phyloP scores from a whole-genome alignment of 1,140 invertebrate species.

The Meloidogyne exigua region DNA sequence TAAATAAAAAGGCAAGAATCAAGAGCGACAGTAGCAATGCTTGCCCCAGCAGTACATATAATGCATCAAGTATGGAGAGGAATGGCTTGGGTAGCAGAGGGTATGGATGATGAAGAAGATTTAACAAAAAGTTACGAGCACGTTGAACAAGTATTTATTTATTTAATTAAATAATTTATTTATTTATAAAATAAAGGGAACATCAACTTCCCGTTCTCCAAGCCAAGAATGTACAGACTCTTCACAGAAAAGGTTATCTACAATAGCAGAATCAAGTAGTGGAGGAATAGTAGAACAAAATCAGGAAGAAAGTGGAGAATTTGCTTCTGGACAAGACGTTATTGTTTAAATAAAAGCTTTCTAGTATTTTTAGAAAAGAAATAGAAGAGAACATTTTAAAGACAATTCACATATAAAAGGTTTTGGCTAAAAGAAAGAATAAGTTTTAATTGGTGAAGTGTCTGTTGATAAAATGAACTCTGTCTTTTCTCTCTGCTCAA shows the following conservation, averaged over 20 bases:
- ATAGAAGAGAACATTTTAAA: conserved; percentile 5
- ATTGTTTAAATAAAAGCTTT: conserved; percentile 34
- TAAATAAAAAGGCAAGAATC: conserved; percentile 46
- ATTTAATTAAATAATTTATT: conserved; percentile 9
- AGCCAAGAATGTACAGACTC: conserved; percentile 36
- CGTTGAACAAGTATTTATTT: conserved; percentile 44
- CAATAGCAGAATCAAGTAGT: conserved; percentile 54
- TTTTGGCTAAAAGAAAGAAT: no score
- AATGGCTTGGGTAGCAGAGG: conserved; percentile 64
- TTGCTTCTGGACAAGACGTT: conserved; percentile 56
- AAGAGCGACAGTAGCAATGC: conserved; percentile 61
- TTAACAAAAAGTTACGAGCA: conserved; percentile 52
- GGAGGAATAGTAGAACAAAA: conserved; percentile 40
- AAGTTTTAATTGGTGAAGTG: no score
- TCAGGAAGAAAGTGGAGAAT: conserved; percentile 59
- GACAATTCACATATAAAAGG: no score
- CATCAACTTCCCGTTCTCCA: conserved; percentile 36
- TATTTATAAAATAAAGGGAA: conserved; percentile 4
- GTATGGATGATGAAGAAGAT: conserved; percentile 61
- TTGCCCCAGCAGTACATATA: conserved; percentile 62
- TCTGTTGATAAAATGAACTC: no score
- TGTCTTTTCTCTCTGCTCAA: no score
- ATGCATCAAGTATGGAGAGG: conserved; percentile 63
- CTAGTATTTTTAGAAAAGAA: background rate
- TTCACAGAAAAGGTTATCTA: conserved; percentile 52